Evolutionary conservation across 1,140 invertebrate genomes (phyloP).

Genomic region (Drosophila mojavensis): DNA sequence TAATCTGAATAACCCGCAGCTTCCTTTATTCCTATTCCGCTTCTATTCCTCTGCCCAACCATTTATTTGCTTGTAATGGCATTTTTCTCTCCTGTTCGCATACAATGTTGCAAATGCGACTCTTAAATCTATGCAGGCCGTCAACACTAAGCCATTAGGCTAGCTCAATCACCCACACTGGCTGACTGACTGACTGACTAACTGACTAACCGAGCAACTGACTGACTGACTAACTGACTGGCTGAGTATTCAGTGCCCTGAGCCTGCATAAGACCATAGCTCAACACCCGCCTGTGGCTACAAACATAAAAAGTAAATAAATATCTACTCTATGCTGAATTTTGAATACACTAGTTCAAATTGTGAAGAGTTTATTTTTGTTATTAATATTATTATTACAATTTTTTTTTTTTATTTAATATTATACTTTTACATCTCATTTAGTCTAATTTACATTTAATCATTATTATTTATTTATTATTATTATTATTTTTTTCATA

Average conservation of each 20-base stretch:
- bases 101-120: slow-evolving; percentile 49
- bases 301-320: slow-evolving; percentile 52
- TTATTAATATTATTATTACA: too few relatives aligned
- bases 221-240: slow-evolving; percentile 12
- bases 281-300: slow-evolving; percentile 37
- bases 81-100: slow-evolving; percentile 38
- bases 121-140: slow-evolving; percentile 71
- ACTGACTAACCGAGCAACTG: slow-evolving; percentile 9
- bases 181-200: slow-evolving; percentile 13
- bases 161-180: slow-evolving; percentile 26
- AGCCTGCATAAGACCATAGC: slow-evolving; percentile 36
- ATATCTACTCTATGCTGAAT: neutral
- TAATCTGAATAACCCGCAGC: slow-evolving; percentile 4
- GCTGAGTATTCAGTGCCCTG: neutral
- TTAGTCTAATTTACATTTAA: too few relatives aligned
- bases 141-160: slow-evolving; percentile 68
- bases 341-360: neutral
- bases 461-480: too few relatives aligned
- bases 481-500: too few relatives aligned
- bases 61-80: slow-evolving; percentile 54
- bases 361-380: neutral
- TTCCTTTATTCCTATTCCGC: slow-evolving; percentile 9
- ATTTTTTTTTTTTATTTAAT: too few relatives aligned
- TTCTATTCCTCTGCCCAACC: slow-evolving; percentile 29
- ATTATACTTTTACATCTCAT: too few relatives aligned